Base-by-base conservation (phyloP, 1,140 invertebrate genomes). In the Anastrepha obliqua region DNA sequence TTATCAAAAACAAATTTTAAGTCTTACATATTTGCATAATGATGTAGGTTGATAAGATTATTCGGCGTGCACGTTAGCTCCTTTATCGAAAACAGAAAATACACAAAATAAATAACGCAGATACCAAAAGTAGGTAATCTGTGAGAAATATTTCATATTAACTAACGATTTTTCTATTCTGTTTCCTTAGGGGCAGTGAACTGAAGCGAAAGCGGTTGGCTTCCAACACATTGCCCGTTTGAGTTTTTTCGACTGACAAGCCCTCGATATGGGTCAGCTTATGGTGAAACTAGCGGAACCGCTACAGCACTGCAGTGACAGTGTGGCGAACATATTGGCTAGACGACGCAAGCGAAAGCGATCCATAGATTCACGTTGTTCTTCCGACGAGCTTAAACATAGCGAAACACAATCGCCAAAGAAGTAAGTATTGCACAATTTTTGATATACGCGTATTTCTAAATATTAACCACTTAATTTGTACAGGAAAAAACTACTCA, bases 401-500 rank as follows among this genome's bases (percentile, higher is more conserved):
- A 78, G 70, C 29, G 89, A 90, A 13, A 88, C 88, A 11, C 88
- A 89, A 74, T 89, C 89, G 17, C 91, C 92, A 11, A 93, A 92
- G 78, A 93, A 93, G 92, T 93, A 58, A 89, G 89, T 89, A 5
- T 8, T 85, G 47, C 13, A 60, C 78, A 44, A 3, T 15, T 85
- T 47, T 67, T 67, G 0, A 29, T 15, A 64, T 44, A 65, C 20
- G 15, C 44, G 39, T 55, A 8, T 15, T 78, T 86, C 78, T 51
- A 55, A 1, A 74, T 7, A 74, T 65, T 47, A 64, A 55, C 55
- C 1, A 0, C 60, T 64, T 58, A 86, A 5, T 67, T 60, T 39
- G 59, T 88, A 89, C 87, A 96, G 96, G 90, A 96, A 95, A 91
- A 96, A 96, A 93, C 93, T 97, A n/a, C 91, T 95, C 42, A 96